phyloP scores from a whole-genome alignment of 1,140 invertebrate genomes.

The Galleria mellonella region DNA sequence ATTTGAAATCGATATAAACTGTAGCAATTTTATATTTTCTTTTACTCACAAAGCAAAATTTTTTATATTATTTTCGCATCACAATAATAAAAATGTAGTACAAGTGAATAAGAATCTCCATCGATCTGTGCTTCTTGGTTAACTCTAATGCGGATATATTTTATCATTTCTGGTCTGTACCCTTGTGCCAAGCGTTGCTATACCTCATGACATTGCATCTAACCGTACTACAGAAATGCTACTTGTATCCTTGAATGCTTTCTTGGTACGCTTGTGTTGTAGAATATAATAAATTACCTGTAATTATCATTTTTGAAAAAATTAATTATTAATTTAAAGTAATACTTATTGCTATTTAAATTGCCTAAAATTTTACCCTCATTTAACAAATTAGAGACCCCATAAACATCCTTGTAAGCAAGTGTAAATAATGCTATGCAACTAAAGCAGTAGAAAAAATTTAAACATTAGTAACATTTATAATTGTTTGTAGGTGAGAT shows the following conservation, averaged over 20 bases:
- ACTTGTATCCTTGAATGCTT: constrained; percentile 47
- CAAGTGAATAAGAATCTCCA: constrained; percentile 27
- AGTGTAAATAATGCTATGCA: no score
- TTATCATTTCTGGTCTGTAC: constrained; percentile 63
- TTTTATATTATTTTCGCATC: constrained; percentile 41
- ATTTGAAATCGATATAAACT: constrained; percentile 7
- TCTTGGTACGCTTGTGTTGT: constrained; percentile 53
- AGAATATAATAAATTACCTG: constrained; percentile 26
- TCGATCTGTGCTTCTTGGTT: constrained; percentile 69
- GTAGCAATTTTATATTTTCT: constrained; percentile 1
- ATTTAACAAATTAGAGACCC: no score
- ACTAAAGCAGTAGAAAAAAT: no score
- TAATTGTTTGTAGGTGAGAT: constrained; percentile 74
- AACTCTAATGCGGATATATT: constrained; percentile 67
- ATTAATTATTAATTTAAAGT: no score
- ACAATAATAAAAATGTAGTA: constrained; percentile 20
- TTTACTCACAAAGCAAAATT: constrained; percentile 5
- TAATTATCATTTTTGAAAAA: background rate
- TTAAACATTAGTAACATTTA: background rate
- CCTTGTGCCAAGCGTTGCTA: constrained; percentile 47
- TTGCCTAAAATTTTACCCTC: no score
- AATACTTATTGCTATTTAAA: no score
- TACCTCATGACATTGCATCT: constrained; percentile 55
- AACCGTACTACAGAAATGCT: constrained; percentile 24
- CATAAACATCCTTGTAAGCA: no score